These are phyloP conservation scores for Thelaira solivaga DNA, from an alignment of 2,888 invertebrate genomes.

Conservation along the genomic window DNA sequence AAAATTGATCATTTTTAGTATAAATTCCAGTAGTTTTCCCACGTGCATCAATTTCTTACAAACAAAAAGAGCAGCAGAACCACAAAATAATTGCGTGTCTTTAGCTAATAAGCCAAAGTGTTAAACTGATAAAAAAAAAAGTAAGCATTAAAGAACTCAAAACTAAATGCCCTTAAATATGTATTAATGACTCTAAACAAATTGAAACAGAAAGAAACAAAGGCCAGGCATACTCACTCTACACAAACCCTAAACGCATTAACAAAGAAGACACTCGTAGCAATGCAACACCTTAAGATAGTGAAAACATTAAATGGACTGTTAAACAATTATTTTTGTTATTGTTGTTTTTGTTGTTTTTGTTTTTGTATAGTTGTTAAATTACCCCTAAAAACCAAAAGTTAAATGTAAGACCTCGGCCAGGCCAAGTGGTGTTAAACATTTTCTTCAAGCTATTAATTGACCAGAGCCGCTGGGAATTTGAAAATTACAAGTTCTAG, in stretches of 20 bases:
- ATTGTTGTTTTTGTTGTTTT: too few species aligned
- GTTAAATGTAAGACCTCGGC: not conserved
- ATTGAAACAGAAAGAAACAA: constrained; percentile 21
- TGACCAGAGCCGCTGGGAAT: constrained; percentile 26
- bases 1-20: not conserved
- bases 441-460: constrained; percentile 30
- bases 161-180: constrained; percentile 54
- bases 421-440: constrained; percentile 19
- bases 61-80: not conserved
- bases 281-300: constrained; percentile 40
- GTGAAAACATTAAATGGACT: constrained; percentile 37
- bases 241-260: constrained; percentile 20
- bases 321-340: constrained; percentile 43
- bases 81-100: constrained; percentile 40
- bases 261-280: constrained; percentile 13
- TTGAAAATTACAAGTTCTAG: too few species aligned
- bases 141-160: constrained; percentile 3
- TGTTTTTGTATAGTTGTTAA: too few species aligned
- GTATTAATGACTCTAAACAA: constrained; percentile 49
- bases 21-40: constrained; percentile 72
- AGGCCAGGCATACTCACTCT: not conserved
- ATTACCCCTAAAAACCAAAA: constrained; percentile 51
- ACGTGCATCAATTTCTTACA: constrained; percentile 64
- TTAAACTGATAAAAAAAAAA: constrained; percentile 48
- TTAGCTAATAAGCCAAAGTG: constrained; percentile 52